Evolutionary conservation across 2,888 invertebrate species (phyloP).

Genomic region (Nomada fabriciana): DNA sequence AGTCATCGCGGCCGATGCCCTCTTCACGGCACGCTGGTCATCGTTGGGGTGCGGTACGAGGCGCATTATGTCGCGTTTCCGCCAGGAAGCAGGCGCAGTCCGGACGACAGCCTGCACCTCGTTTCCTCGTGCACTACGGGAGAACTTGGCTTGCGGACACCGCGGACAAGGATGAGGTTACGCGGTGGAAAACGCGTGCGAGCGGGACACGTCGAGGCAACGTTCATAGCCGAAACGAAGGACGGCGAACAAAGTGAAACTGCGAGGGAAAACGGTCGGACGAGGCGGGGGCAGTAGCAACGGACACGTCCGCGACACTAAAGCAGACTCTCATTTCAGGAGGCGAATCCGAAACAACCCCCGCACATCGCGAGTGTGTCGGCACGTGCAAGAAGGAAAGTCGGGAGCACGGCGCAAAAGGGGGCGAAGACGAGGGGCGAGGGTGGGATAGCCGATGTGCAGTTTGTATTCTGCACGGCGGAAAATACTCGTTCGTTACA

Average conservation of each 20-base stretch:
- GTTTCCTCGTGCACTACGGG: constrained; percentile 63
- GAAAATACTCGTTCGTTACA: constrained; percentile 79
- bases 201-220: constrained; percentile 18
- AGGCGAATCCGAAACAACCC: constrained; percentile 61
- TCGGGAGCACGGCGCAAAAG: constrained; percentile 24
- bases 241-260: constrained; percentile 17
- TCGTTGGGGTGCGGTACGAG: constrained; percentile 72
- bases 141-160: constrained; percentile 62
- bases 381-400: constrained; percentile 70
- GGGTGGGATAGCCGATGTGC: constrained; percentile 71
- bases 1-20: constrained; percentile 72
- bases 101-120: constrained; percentile 66
- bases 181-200: background rate
- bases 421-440: constrained; percentile 1
- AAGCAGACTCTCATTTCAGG: constrained; percentile 71
- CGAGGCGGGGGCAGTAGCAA: constrained; percentile 20
- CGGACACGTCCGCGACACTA: constrained; percentile 68
- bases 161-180: constrained; percentile 44
- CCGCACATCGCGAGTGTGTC: constrained; percentile 70
- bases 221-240: constrained; percentile 31
- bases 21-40: constrained; percentile 73
- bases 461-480: constrained; percentile 78
- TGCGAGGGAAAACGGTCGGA: constrained; percentile 17
- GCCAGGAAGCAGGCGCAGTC: constrained; percentile 73
- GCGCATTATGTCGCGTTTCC: constrained; percentile 72